phyloP scores from a whole-genome alignment of 2,888 invertebrate species.

The Lasioglossum vierecki region DNA sequence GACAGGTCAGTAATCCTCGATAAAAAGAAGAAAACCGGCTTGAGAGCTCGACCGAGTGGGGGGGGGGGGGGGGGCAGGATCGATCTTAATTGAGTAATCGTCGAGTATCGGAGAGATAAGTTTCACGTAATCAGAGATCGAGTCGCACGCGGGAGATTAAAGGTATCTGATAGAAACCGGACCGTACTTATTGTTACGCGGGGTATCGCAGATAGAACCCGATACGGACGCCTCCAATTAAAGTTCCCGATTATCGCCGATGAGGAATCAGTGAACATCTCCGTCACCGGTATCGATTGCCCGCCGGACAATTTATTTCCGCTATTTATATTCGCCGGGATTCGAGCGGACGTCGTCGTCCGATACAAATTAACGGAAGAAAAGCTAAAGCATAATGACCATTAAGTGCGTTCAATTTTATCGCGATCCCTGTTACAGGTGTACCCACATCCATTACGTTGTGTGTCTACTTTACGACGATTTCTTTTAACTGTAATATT shows the following conservation, averaged over 20 bases:
- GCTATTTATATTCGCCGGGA: constrained; percentile 5
- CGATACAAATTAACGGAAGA: background rate
- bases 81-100: constrained; percentile 34
- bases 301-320: constrained; percentile 34
- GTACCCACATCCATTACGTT: background rate
- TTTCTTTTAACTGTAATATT: background rate
- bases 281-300: constrained; percentile 42
- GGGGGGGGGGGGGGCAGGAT: background rate
- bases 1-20: constrained; percentile 21
- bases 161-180: constrained; percentile 62
- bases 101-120: constrained; percentile 41
- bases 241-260: constrained; percentile 60
- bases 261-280: constrained; percentile 56
- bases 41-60: background rate
- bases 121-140: constrained; percentile 44
- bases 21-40: constrained; percentile 15
- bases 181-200: constrained; percentile 65
- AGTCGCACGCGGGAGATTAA: constrained; percentile 46
- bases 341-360: background rate
- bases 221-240: constrained; percentile 62
- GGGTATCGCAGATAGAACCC: constrained; percentile 49
- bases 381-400: background rate
- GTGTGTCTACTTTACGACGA: background rate
- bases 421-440: background rate
- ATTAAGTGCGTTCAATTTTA: constrained; percentile 11